Evolutionary conservation across 2,888 invertebrate species (phyloP).

Genomic region (Rotaria macrura): DNA sequence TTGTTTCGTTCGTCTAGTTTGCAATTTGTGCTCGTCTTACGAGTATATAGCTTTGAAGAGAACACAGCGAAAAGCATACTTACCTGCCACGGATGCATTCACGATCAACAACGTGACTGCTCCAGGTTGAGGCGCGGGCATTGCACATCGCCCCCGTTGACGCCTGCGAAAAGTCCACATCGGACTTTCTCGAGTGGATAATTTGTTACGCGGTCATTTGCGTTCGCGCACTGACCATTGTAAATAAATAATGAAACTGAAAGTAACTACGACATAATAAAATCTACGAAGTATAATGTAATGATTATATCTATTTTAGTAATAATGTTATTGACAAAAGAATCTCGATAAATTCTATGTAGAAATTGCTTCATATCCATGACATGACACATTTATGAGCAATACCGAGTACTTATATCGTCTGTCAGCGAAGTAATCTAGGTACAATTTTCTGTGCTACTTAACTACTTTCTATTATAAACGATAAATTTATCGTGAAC

Average conservation of each 20-base stretch:
- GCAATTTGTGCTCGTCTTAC: not conserved
- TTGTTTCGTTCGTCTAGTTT: not conserved
- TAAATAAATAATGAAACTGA: not conserved
- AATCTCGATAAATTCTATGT: too few species aligned
- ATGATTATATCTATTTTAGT: too few species aligned
- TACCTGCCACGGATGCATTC: not conserved
- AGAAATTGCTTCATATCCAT: too few species aligned
- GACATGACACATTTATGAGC: too few species aligned
- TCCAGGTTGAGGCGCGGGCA: not conserved
- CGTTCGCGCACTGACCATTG: not conserved
- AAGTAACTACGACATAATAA: too few species aligned
- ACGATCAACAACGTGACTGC: not conserved
- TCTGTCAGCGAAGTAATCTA: too few species aligned
- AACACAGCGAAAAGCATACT: not conserved
- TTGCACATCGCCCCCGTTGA: not conserved
- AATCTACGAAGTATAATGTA: too few species aligned
- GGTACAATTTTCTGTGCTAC: too few species aligned
- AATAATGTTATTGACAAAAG: too few species aligned
- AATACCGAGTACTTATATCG: too few species aligned
- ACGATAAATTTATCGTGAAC: too few species aligned
- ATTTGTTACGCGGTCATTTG: not conserved
- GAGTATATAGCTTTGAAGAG: not conserved
- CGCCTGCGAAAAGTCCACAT: slow-evolving; percentile 3
- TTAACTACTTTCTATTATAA: too few species aligned
- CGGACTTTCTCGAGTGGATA: not conserved